Conservation (phyloP, 2,113 vertebrate species). For the Pseudolaguvia tuberculata region DNA sequence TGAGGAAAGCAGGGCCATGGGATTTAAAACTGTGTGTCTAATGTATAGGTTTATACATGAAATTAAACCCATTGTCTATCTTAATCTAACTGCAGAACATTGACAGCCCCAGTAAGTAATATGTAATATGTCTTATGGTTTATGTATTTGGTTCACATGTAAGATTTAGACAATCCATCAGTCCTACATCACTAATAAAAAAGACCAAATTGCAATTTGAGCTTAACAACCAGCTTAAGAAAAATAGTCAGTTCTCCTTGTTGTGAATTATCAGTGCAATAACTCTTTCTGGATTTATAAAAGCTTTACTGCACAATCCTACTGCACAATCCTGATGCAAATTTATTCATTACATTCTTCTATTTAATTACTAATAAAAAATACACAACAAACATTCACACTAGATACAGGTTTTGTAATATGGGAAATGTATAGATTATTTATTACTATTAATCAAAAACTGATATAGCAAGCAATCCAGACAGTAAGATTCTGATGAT, state of each 20-base stretch:
- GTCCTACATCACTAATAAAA: too few species aligned
- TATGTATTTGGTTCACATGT: neutral
- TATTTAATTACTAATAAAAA: slow-evolving; percentile 24
- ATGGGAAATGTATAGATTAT: neutral
- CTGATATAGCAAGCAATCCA: slow-evolving; percentile 3
- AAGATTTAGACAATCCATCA: neutral
- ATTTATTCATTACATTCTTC: slow-evolving; percentile 19
- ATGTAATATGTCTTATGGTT: neutral
- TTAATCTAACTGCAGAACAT: neutral
- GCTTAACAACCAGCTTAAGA: neutral
- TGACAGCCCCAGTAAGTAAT: neutral
- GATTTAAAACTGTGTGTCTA: slow-evolving; percentile 24
- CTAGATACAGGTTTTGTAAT: neutral
- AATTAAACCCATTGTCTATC: neutral
- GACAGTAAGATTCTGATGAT: neutral
- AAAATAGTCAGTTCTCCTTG: neutral
- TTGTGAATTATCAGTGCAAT: slow-evolving; percentile 14
- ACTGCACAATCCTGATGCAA: too few species aligned
- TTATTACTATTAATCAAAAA: slow-evolving; percentile 20
- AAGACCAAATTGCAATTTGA: neutral
- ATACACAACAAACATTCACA: slow-evolving; percentile 37
- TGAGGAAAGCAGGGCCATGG: too few species aligned
- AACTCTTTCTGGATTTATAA: slow-evolving; percentile 11
- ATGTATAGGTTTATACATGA: neutral
- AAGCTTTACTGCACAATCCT: slow-evolving; percentile 5